These are phyloP conservation scores for Drosophila recens DNA, from an alignment of 2,888 invertebrate genomes.

Conservation along the genomic window DNA sequence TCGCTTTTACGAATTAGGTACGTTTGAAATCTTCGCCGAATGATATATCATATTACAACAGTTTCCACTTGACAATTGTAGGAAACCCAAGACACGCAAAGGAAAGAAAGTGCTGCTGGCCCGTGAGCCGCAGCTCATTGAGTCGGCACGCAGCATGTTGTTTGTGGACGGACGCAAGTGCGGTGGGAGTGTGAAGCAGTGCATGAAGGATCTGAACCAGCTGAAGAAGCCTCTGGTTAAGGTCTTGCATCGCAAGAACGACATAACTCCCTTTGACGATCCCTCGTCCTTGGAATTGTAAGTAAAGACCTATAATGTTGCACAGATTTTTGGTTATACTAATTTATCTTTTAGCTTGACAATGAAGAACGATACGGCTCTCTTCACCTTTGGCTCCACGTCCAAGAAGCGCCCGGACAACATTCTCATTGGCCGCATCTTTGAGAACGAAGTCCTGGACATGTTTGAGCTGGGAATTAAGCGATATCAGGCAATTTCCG, in stretches of 20 bases:
- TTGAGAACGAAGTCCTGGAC: slow-evolving; percentile 95
- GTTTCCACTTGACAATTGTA: slow-evolving; percentile 84
- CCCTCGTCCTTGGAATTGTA: slow-evolving; percentile 91
- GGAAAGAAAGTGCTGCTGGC: slow-evolving; percentile 93
- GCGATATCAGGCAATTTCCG: slow-evolving; percentile 91
- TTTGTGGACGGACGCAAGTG: slow-evolving; percentile 94
- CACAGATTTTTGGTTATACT: background rate
- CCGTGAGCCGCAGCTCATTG: slow-evolving; percentile 94
- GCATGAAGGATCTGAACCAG: slow-evolving; percentile 94
- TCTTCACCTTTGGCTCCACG: slow-evolving; percentile 96
- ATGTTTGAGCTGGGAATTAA: slow-evolving; percentile 98
- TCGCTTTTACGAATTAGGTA: slow-evolving; percentile 84
- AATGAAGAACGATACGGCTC: slow-evolving; percentile 93
- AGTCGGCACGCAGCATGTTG: slow-evolving; percentile 93
- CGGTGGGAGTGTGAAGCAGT: slow-evolving; percentile 89
- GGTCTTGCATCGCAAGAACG: slow-evolving; percentile 92
- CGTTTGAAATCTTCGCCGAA: background rate
- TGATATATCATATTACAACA: background rate
- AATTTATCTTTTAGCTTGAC: slow-evolving; percentile 86
- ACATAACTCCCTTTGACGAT: slow-evolving; percentile 97
- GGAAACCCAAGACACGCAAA: slow-evolving; percentile 95
- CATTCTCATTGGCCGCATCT: slow-evolving; percentile 94
- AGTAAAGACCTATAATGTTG: slow-evolving; percentile 85
- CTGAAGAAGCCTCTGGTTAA: slow-evolving; percentile 94
- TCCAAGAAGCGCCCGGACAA: slow-evolving; percentile 98